Base-by-base conservation (phyloP, 2,797 vertebrate genomes). In the Acipenser oxyrinchus region DNA sequence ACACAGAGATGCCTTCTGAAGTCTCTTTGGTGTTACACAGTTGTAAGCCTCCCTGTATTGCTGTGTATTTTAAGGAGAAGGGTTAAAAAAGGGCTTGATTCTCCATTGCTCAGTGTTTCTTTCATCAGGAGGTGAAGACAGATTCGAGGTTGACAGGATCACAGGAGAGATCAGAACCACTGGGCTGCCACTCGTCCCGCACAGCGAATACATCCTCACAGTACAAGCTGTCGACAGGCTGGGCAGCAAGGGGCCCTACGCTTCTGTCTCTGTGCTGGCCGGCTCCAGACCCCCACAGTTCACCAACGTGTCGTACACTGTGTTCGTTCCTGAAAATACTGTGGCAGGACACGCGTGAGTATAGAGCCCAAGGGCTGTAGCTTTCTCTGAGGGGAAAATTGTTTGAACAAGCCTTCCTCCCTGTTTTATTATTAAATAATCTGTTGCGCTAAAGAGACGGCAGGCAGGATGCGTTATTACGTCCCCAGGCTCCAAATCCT, bases 241-340 rank as follows among this genome's bases (percentile, higher is more conserved):
- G 0, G 88, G 89, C 10, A 87, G 79, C 13, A 89, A 83, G 72
- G 90, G 91, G 6, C 79, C 85, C 0, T 79, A 83, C 0, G 84
- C 91, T 12, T 84, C 86, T 0, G 48, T 96, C 55, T 84, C 89
- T 62, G 74, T 96, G 70, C 77, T 95, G 71, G 92, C 84, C 0
- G 93, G 93, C 10, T 80, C 83, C 71, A 86, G 93, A 0, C 87
- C 91, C 6, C 94, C 93, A 0, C 94, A 96, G 84, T 96, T 95
- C 82, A 92, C 88, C 61, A 93, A 93, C 72, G 68, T 84, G 79
- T 86, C 91, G 13, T 94, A 94, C 82, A 86, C 70, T 2, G 83
- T 94, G 74, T 84, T 80, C 68, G 81, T 94, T 2, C 84, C 86
- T 0, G 93, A 96, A 79, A 92, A 87, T 69, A 88, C 83, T 0